These are phyloP conservation scores for Podarcis cretensis DNA, from an alignment of 2,113 vertebrate species.

Conservation along the genomic window DNA sequence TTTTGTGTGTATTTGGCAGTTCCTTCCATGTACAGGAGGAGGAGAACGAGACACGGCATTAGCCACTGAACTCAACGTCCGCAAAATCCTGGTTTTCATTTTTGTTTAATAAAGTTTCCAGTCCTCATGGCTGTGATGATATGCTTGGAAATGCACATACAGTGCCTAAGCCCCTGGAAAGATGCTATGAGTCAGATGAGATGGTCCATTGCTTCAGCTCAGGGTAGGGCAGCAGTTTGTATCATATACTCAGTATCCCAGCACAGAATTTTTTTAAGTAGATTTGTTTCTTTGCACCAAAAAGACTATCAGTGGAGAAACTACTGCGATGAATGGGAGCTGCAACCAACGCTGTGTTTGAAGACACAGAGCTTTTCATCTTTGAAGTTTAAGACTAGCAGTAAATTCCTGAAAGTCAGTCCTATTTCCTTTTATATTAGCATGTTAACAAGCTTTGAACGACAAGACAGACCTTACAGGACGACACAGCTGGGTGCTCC, in stretches of 20 bases:
- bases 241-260: constrained; percentile 35
- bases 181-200: too few relatives aligned
- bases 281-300: constrained; percentile 33
- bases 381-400: constrained; percentile 86
- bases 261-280: constrained; percentile 49
- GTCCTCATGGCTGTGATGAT: background rate
- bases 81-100: background rate
- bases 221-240: background rate
- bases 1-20: too few relatives aligned
- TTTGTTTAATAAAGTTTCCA: background rate
- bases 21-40: too few relatives aligned
- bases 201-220: background rate
- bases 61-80: background rate
- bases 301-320: background rate
- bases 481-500: constrained; percentile 82
- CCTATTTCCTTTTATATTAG: constrained; percentile 84
- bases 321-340: background rate
- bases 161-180: background rate
- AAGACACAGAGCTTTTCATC: constrained; percentile 57
- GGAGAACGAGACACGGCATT: background rate
- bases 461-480: constrained; percentile 79
- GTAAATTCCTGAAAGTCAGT: constrained; percentile 84
- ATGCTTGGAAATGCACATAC: background rate
- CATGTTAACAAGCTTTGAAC: constrained; percentile 85
- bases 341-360: background rate